These are phyloP conservation scores for Elmis aenea DNA, from an alignment of 2,888 invertebrate genomes.

Conservation along the genomic window DNA sequence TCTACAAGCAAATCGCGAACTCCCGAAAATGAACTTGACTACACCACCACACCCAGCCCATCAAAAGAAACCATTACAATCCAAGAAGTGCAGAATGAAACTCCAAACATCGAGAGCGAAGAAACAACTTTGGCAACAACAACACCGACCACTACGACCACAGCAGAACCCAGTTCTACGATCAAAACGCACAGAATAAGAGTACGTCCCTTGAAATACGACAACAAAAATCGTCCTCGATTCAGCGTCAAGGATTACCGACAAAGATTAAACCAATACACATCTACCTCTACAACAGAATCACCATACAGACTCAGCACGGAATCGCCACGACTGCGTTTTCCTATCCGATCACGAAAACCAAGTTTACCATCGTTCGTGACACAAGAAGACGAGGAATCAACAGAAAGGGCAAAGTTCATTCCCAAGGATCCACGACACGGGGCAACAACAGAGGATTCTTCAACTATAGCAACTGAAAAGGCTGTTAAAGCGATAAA, in stretches of 20 bases:
- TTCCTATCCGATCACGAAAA: slow-evolving; percentile 48
- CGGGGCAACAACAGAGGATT: slow-evolving; percentile 16
- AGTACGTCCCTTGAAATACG: slow-evolving; percentile 51
- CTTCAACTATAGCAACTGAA: slow-evolving; percentile 30
- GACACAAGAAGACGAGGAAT: slow-evolving; percentile 41
- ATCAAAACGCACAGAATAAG: slow-evolving; percentile 39
- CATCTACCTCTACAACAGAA: slow-evolving; percentile 39
- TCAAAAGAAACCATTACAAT: slow-evolving; percentile 20
- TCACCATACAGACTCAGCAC: slow-evolving; percentile 4
- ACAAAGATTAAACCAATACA: slow-evolving; percentile 54
- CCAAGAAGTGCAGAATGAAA: slow-evolving; percentile 19
- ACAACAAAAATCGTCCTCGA: slow-evolving; percentile 57
- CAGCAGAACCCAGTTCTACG: slow-evolving; percentile 27
- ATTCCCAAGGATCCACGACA: slow-evolving; percentile 43
- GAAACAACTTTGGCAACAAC: slow-evolving; percentile 17
- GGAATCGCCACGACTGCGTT: slow-evolving; percentile 44
- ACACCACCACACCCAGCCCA: slow-evolving; percentile 24
- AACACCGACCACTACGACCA: slow-evolving; percentile 14
- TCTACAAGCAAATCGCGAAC: slow-evolving; percentile 24
- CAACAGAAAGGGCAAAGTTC: slow-evolving; percentile 42
- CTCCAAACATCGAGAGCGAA: slow-evolving; percentile 9
- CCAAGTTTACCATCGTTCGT: slow-evolving; percentile 46
- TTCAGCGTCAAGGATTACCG: slow-evolving; percentile 76
- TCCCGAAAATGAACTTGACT: slow-evolving; percentile 41
- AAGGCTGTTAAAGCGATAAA: slow-evolving; percentile 31